Evolutionary conservation across 2,888 invertebrate species (phyloP), one percentile per base, ranked within the genome.

Genomic region (Argyresthia albistria): DNA sequence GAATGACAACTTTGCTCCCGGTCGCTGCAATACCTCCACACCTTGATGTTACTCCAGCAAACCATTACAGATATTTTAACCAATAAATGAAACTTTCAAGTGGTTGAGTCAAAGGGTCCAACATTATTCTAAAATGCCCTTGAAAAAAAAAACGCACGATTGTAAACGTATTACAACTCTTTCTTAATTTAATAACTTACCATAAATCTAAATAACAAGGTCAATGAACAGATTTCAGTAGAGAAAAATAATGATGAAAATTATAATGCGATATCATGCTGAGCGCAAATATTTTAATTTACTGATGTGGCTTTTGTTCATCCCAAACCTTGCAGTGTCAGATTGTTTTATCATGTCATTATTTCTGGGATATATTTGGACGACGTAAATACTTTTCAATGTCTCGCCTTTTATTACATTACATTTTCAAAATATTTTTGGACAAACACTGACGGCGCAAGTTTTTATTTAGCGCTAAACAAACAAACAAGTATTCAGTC

Each of bases 401-500:
- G 25, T 25, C 25, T 25, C 6, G 25, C 25, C 25, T 25, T 25
- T n/a, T n/a, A n/a, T n/a, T n/a, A 39, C 39, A 7, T 4, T n/a
- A n/a, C 4, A 42, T 25, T 25, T 6, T 25, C 25, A 4, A 25
- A 25, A 25, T 25, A 25, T 25, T 25, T 25, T 25, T 35, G 12
- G 35, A 47, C 35, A 45, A 45, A 45, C 15, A 45, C 15, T 35
- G 35, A 47, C 12, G 25, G 43, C 50, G 39, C 42, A 50, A 48
- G 35, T 50, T 50, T 42, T 11, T 36, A 42, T 35, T 15, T 39
- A 8, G 16, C 15, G 16, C 14, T 45, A 16, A 45, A 45, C 9
- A 16, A 49, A 37, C 49, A 39, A 80, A 80, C 80, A 79, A 25
- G 25, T 80, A 45, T 79, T 82, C 82, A 84, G 83, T 84, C 81